phyloP scores from a whole-genome alignment of 2,888 invertebrate genomes.

The Tachina lurida region DNA sequence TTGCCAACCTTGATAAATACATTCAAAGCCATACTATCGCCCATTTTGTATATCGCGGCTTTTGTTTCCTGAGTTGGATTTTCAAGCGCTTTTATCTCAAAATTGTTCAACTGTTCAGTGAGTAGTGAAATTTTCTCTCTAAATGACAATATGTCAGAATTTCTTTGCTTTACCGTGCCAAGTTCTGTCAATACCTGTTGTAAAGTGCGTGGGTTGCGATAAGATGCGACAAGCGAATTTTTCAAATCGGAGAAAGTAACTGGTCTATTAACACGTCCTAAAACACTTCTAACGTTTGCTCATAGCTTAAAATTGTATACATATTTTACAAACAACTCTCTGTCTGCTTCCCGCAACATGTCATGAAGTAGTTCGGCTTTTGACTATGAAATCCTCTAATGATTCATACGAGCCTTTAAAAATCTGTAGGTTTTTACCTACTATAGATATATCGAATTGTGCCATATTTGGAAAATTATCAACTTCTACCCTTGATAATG shows the following conservation, averaged over 20 bases:
- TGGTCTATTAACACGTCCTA: conserved; percentile 11
- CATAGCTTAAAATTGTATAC: conserved; percentile 1
- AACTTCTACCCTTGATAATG: no score
- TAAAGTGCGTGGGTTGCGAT: conserved; percentile 10
- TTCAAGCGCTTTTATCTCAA: neutral
- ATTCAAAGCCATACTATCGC: no score
- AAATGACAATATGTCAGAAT: neutral
- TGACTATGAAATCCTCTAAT: no score
- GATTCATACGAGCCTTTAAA: no score
- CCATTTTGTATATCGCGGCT: no score
- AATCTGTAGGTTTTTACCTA: no score
- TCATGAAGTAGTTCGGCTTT: no score
- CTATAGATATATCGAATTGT: no score
- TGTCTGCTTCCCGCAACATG: no score
- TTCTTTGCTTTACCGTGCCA: neutral
- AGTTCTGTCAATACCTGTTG: conserved; percentile 20
- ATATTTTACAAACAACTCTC: neutral
- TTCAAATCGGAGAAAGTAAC: neutral
- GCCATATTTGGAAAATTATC: neutral
- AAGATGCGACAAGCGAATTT: neutral
- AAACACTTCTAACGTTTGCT: conserved; percentile 7
- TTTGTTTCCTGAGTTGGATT: no score
- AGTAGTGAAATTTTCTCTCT: conserved; percentile 2
- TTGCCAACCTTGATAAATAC: no score
- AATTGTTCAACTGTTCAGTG: neutral